These are phyloP conservation scores for Scomberomorus guttatus DNA, from an alignment of 2,797 vertebrate species.

Conservation along the genomic window DNA sequence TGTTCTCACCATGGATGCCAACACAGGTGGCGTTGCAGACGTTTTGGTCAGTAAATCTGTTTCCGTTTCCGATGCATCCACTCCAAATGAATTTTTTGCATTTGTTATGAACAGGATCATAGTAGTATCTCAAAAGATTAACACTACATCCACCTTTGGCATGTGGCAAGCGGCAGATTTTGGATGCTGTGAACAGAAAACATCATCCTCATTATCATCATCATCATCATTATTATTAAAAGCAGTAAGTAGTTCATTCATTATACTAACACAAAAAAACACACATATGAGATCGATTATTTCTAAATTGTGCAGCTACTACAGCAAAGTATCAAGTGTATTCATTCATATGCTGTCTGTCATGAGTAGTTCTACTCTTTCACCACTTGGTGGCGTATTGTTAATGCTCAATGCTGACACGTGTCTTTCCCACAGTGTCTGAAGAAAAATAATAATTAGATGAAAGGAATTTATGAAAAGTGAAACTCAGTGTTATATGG, in stretches of 20 bases:
- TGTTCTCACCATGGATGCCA: slow-evolving; percentile 73
- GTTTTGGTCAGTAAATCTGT: slow-evolving; percentile 56
- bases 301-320: neutral
- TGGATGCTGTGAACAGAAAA: slow-evolving; percentile 52
- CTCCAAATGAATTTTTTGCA: slow-evolving; percentile 77
- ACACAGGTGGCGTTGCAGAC: slow-evolving; percentile 82
- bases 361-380: slow-evolving; percentile 19
- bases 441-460: neutral
- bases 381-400: slow-evolving; percentile 70
- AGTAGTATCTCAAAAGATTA: slow-evolving; percentile 67
- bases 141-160: slow-evolving; percentile 46
- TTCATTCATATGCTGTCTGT: neutral
- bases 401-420: slow-evolving; percentile 20
- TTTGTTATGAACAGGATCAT: slow-evolving; percentile 70
- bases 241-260: neutral
- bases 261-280: neutral
- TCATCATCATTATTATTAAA: neutral
- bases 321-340: neutral
- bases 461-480: neutral
- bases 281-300: neutral
- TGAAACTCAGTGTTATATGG: neutral
- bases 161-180: slow-evolving; percentile 57
- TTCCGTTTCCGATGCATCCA: slow-evolving; percentile 81
- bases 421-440: neutral
- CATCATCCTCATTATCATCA: neutral